These are phyloP conservation scores for Muscina levida DNA, from an alignment of 2,888 invertebrate species.

Conservation along the genomic window DNA sequence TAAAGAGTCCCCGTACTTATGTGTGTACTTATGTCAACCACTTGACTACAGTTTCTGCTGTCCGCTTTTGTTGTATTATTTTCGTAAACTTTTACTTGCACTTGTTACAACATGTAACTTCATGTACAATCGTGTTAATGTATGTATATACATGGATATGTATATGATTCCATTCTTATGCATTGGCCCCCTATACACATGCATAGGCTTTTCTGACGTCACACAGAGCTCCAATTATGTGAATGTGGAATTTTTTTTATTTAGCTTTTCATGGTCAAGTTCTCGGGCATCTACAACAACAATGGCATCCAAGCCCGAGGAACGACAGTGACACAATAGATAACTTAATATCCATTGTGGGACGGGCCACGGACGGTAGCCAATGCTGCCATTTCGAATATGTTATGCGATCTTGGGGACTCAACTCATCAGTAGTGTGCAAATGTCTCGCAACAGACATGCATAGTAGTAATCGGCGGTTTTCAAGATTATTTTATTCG, in stretches of 20 bases:
- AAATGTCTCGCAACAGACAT: conserved; percentile 34
- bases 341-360: conserved; percentile 16
- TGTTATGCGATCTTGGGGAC: neutral
- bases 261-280: conserved; percentile 75
- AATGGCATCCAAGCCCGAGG: conserved; percentile 9
- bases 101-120: too few species aligned
- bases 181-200: too few species aligned
- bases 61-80: neutral
- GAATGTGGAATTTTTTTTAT: conserved; percentile 53
- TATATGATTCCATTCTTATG: too few species aligned
- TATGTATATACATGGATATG: too few species aligned
- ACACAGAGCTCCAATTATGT: conserved; percentile 23
- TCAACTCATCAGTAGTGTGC: neutral
- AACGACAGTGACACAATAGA: conserved; percentile 22
- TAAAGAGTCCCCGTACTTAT: neutral
- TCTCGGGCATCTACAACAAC: conserved; percentile 67
- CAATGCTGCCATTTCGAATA: neutral
- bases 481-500: neutral
- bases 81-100: too few species aligned
- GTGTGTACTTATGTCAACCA: too few species aligned
- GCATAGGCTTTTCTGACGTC: conserved; percentile 42
- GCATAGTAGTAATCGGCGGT: neutral
- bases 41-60: too few species aligned
- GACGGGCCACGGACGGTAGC: neutral
- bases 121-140: too few species aligned